Percentiles rank a stretch among this genome's conserved stretches.
These are phyloP conservation scores for Lithosia quadra DNA, from an alignment of 2,888 invertebrate genomes.

Conservation along the genomic window DNA sequence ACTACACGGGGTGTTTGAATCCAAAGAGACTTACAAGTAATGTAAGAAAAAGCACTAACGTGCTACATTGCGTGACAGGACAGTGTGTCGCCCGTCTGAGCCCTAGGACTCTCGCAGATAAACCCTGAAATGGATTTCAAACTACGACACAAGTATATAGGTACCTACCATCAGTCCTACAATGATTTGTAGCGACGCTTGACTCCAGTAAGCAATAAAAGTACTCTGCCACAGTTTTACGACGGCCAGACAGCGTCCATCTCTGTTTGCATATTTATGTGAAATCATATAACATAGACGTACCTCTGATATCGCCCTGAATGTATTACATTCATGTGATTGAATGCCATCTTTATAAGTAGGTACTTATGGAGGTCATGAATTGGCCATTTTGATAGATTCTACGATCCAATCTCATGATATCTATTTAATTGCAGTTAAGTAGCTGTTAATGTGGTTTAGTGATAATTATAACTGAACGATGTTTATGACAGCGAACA, in stretches of 20 bases:
- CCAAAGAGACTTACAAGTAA: too few species aligned
- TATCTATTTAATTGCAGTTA: not conserved
- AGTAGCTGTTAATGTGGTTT: not conserved
- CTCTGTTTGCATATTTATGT: conserved; percentile 32
- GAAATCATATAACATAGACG: conserved; percentile 7
- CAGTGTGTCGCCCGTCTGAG: too few species aligned
- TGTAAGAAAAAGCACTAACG: too few species aligned
- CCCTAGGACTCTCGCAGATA: too few species aligned
- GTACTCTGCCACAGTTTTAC: conserved; percentile 28
- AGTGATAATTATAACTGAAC: not conserved
- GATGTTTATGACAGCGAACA: not conserved
- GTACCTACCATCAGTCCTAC: not conserved
- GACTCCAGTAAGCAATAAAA: conserved; percentile 12
- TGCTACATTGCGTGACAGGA: too few species aligned
- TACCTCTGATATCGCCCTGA: not conserved
- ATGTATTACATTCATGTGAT: not conserved
- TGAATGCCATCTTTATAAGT: conserved; percentile 1
- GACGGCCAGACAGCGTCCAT: conserved; percentile 36
- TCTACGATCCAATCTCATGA: not conserved
- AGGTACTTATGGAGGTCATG: not conserved
- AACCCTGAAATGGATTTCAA: too few species aligned
- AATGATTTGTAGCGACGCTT: not conserved
- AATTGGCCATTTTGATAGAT: conserved; percentile 3
- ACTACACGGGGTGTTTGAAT: too few species aligned
- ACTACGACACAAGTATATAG: too few species aligned